phyloP scores from a whole-genome alignment of 2,113 vertebrate species.

The Cyanoramphus novaezelandiae region DNA sequence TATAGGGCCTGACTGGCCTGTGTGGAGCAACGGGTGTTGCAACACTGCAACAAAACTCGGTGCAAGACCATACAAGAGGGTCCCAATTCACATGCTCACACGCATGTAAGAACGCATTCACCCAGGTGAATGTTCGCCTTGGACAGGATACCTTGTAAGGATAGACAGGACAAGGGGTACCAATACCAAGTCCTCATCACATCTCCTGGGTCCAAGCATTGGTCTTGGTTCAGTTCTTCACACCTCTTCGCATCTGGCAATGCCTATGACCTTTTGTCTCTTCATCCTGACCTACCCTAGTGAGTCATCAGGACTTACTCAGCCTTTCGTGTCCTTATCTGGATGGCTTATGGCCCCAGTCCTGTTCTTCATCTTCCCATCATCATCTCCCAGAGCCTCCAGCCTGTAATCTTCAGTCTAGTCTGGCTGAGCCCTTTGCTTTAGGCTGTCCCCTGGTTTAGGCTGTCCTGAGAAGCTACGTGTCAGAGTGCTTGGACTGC shows the following conservation, averaged over 20 bases:
- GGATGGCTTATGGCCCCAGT: neutral
- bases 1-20: neutral
- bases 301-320: neutral
- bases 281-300: neutral
- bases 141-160: accelerated
- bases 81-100: neutral
- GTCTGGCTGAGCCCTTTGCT: neutral
- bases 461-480: neutral
- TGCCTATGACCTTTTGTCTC: neutral
- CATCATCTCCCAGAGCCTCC: neutral
- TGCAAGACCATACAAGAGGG: neutral
- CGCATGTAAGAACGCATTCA: neutral
- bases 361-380: conserved; percentile 21
- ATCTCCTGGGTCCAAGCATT: neutral
- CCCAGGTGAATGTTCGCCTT: neutral
- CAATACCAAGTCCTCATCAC: neutral
- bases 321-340: neutral
- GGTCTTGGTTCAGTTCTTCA: neutral
- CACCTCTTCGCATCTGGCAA: neutral
- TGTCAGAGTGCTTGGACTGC: neutral
- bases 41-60: neutral
- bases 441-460: neutral
- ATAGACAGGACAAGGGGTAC: neutral
- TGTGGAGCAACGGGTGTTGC: neutral
- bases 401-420: conserved; percentile 38